Base-by-base conservation (phyloP, 2,113 vertebrate genomes). In the Ailuropoda melanoleuca region DNA sequence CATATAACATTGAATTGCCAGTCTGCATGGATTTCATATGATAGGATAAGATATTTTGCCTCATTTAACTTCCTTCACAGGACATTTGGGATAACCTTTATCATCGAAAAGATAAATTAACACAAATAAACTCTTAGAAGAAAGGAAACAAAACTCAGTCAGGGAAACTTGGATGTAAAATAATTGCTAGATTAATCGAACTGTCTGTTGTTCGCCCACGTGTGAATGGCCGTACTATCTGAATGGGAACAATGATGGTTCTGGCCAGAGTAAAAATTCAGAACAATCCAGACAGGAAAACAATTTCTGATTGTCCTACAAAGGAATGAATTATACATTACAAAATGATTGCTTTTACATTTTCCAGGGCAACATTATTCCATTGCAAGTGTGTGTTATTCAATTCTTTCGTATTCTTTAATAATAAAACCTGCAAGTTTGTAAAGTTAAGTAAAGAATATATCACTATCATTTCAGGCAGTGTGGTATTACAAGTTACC, bases 351-450 rank as follows among this genome's bases (percentile, higher is more conserved):
- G 72, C 66, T 64, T 96, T 95, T 46, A 53, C 74, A 95, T 93
- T 92, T 80, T 72, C 53, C 19, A 75, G 78, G 70, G 66, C 34
- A 94, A 48, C 21, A 58, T 93, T 75, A 81, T 87, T 56, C 43
- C 55, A 96, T 24, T 19, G 24, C 14, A 82, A 93, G 85, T 55
- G 80, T 88, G 13, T 64, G 75, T 50, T 66, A 78, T 94, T 94
- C 75, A 82, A 48, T 91, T 94, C 37, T 88, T 96, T 91, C 17
- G 4, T 87, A 50, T 55, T 92, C 68, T 84, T 96, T 95, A 96
- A 92, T 96, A 95, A 95, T 62, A 95, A 97, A 98, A 58, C 15
- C 60, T 66, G 18, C 0, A 46, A 15, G 18, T 92, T 96, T 89
- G 11, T 75, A 82, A 94, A 94, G 72, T 94, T 96, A 95, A 92